Evolutionary conservation across 2,888 invertebrate genomes (phyloP).

Genomic region (Embidobia sp.): DNA sequence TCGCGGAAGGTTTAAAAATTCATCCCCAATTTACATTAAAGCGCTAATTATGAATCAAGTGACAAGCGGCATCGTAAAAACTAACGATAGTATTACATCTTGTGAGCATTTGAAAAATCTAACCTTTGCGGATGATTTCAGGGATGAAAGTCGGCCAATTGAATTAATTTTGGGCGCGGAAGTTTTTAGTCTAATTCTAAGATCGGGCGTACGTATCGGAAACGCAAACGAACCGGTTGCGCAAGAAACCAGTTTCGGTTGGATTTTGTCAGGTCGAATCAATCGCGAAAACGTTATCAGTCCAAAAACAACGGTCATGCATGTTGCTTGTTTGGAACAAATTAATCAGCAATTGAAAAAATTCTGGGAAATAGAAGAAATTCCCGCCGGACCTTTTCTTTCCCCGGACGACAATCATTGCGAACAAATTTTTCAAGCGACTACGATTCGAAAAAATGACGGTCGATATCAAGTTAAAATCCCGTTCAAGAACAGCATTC

Average conservation of each 20-base stretch:
- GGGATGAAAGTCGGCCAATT: neutral
- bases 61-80: neutral
- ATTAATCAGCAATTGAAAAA: neutral
- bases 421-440: constrained; percentile 1
- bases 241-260: constrained; percentile 8
- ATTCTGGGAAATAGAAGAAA: constrained; percentile 2
- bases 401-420: neutral
- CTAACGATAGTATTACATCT: neutral
- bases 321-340: neutral
- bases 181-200: constrained; percentile 18
- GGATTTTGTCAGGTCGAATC: constrained; percentile 9
- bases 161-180: constrained; percentile 21
- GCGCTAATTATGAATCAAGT: neutral
- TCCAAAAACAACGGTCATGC: no score
- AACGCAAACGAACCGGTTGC: constrained; percentile 5
- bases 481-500: constrained; percentile 1
- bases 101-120: constrained; percentile 4
- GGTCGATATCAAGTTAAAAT: constrained; percentile 3
- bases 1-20: neutral
- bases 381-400: neutral
- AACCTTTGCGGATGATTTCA: constrained; percentile 8
- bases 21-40: constrained; percentile 1
- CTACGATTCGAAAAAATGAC: neutral
- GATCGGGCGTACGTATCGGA: constrained; percentile 10
- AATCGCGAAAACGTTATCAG: no score